Percentiles rank a stretch among this genome's conserved stretches.
phyloP scores from a whole-genome alignment of 2,113 vertebrate genomes.

The Corythornis cristatus region DNA sequence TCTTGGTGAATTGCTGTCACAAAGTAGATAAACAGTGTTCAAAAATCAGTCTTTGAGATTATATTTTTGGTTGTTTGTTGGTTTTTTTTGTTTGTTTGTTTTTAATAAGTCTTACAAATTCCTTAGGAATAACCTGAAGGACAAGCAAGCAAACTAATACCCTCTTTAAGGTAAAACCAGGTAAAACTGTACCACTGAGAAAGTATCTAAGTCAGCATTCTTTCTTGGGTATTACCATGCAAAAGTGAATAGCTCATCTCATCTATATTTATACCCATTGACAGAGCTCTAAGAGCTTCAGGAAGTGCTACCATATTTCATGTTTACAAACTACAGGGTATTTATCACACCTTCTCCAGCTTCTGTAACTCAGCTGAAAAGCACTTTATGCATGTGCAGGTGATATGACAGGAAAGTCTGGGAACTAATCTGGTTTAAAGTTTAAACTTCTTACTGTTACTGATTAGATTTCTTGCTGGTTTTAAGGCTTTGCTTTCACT shows the following conservation, averaged over 20 bases:
- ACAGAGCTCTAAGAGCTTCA: background rate
- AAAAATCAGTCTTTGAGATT: background rate
- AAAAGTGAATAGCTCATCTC: background rate
- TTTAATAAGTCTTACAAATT: background rate
- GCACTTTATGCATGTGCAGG: fast-evolving
- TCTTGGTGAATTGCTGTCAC: background rate
- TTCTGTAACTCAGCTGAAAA: background rate
- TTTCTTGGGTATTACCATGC: background rate
- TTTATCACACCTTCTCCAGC: background rate
- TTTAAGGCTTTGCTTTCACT: background rate
- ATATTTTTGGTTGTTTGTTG: background rate
- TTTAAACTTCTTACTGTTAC: background rate
- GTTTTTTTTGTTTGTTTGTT: background rate
- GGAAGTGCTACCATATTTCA: background rate
- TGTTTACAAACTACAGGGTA: background rate
- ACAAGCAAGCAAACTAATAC: background rate
- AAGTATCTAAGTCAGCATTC: background rate
- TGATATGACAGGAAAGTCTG: background rate
- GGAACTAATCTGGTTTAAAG: background rate
- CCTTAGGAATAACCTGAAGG: background rate
- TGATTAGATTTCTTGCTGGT: background rate
- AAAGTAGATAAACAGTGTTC: background rate
- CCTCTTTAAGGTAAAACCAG: background rate
- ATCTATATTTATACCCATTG: background rate
- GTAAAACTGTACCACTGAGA: background rate